phyloP scores from a whole-genome alignment of 2,888 invertebrate genomes.

The Peribatodes rhomboidaria region DNA sequence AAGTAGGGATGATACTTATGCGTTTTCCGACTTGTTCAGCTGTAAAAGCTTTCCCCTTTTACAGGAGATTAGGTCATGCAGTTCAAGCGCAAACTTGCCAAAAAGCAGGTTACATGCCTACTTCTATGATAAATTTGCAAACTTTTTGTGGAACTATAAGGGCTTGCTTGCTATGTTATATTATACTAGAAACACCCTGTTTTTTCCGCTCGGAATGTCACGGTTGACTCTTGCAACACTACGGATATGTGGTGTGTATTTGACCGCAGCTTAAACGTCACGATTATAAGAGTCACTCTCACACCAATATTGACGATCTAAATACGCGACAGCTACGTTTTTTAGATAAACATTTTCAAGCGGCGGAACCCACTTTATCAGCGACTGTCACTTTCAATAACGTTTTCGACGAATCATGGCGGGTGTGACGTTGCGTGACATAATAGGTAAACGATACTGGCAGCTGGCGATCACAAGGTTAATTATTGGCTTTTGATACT shows the following conservation, averaged over 20 bases:
- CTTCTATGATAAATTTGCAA: too few relatives aligned
- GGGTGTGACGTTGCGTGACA: constrained; percentile 12
- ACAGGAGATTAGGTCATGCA: too few relatives aligned
- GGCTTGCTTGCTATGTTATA: too few relatives aligned
- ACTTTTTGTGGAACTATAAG: too few relatives aligned
- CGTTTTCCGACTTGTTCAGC: too few relatives aligned
- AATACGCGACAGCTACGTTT: constrained; percentile 5
- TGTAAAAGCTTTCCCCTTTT: too few relatives aligned
- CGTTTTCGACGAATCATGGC: constrained; percentile 12
- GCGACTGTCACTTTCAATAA: constrained; percentile 17
- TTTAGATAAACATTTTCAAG: constrained; percentile 7
- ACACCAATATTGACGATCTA: not conserved
- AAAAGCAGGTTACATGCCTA: too few relatives aligned
- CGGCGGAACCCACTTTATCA: constrained; percentile 15
- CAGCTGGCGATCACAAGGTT: constrained; percentile 1
- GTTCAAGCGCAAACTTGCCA: too few relatives aligned
- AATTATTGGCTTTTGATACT: constrained; percentile 5
- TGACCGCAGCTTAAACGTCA: not conserved
- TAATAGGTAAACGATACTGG: not conserved
- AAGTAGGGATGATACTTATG: too few relatives aligned
- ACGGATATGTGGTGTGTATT: not conserved
- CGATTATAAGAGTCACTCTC: not conserved
- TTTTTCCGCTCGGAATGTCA: not conserved
- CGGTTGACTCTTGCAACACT: not conserved
- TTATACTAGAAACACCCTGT: too few relatives aligned